These are phyloP conservation scores for Agonopterix subpropinquella DNA, from an alignment of 2,888 invertebrate species.

Conservation along the genomic window DNA sequence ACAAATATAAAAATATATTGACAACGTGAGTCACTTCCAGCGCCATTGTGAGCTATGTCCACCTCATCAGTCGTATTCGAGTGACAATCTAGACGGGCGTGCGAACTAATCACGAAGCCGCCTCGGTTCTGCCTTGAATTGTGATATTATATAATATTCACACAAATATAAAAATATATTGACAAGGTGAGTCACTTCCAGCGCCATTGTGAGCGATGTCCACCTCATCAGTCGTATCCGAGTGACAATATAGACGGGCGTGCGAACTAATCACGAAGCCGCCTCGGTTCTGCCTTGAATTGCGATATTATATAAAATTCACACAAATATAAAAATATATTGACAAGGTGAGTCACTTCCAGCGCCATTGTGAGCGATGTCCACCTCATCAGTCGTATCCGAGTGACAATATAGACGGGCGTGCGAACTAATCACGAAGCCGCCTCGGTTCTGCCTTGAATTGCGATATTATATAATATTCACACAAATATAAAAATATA, in stretches of 20 bases:
- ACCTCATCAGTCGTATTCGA: slow-evolving; percentile 1
- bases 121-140: not conserved
- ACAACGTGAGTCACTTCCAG: no score
- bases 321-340: no score
- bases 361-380: not conserved
- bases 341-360: no score
- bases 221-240: slow-evolving; percentile 1
- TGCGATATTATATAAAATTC: no score
- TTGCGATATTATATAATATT: no score
- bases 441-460: not conserved
- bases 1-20: no score
- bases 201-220: not conserved
- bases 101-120: slow-evolving; percentile 21
- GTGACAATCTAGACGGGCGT: slow-evolving; percentile 19
- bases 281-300: not conserved
- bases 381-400: not conserved
- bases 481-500: no score
- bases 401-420: slow-evolving; percentile 17
- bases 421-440: slow-evolving; percentile 23
- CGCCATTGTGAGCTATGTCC: not conserved
- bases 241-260: slow-evolving; percentile 18
- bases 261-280: slow-evolving; percentile 22
- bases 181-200: no score
- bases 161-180: no score
- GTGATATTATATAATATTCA: no score